These are phyloP conservation scores for Temnothorax rugatulus DNA, from an alignment of 2,888 invertebrate species.

Conservation along the genomic window DNA sequence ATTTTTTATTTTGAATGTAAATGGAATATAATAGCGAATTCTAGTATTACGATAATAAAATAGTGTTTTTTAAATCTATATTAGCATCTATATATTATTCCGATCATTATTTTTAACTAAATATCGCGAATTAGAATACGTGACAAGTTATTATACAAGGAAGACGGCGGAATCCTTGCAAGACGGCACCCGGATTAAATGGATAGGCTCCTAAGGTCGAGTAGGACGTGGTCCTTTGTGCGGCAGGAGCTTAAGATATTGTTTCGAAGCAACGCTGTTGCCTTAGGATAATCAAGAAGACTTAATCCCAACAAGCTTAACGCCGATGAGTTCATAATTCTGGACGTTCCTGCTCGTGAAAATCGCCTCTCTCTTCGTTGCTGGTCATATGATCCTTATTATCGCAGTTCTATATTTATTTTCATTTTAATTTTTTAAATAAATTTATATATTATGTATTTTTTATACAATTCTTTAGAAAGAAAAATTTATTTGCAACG, in stretches of 20 bases:
- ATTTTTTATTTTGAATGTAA: neutral
- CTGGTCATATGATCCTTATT: neutral
- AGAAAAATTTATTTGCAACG: neutral
- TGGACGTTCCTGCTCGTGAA: slow-evolving; percentile 54
- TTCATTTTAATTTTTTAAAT: neutral
- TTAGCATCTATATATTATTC: neutral
- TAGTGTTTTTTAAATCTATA: neutral
- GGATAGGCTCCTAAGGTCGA: slow-evolving; percentile 81
- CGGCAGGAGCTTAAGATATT: slow-evolving; percentile 80
- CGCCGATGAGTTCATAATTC: slow-evolving; percentile 78
- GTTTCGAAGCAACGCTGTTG: slow-evolving; percentile 82
- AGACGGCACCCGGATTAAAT: slow-evolving; percentile 82
- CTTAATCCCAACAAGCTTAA: slow-evolving; percentile 80
- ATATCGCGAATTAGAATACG: slow-evolving; percentile 74
- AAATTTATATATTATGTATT: neutral
- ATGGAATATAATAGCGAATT: neutral
- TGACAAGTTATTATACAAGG: slow-evolving; percentile 73
- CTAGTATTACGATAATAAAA: neutral
- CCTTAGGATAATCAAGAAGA: slow-evolving; percentile 83
- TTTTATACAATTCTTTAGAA: neutral
- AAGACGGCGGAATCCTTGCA: slow-evolving; percentile 77
- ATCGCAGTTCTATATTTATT: neutral
- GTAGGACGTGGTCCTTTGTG: slow-evolving; percentile 79
- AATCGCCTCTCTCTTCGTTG: slow-evolving; percentile 53
- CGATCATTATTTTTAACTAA: slow-evolving; percentile 37